Base-by-base conservation (phyloP, 2,888 invertebrate species). In the Tenthredo livida region DNA sequence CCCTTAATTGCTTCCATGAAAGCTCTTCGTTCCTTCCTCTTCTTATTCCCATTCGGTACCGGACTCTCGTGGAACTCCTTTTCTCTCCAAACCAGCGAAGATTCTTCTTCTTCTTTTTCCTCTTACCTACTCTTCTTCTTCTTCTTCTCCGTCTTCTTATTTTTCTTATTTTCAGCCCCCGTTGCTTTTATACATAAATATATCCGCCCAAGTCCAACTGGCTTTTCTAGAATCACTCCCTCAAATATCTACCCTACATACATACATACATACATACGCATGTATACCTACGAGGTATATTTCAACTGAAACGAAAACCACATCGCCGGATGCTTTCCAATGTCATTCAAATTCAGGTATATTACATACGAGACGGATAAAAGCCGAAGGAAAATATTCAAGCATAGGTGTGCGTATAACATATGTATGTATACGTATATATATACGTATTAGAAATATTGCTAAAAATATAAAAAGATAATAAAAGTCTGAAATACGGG, bases 1-100 rank as follows among this genome's bases (percentile, higher is more conserved):
- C 21, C 77, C 77, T 77, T 77, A 77, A 77, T 77, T 77, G 50
- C 77, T 50, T 77, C 33, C 7, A 9, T 33, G 1, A 77, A 77
- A 77, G 33, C 50, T 77, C 77, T 77, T 77, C 33, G 54, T 54
- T 33, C 77, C 77, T 77, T 54, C 21, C 4, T 61, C 12, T 61
- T 25, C 61, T 25, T 25, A 21, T 40, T 73, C 17, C n/a, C 43
- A 43, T 40, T 54, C 54, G 54, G n/a, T 6, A 54, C 6, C 54
- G 17, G n/a, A 54, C n/a, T 2, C n/a, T n/a, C 0, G 9, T 21
- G 43, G 21, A 25, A 25, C 47, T 61, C 21, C 10, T 61, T 61
- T 25, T 3, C 10, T 25, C 12, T 3, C 47, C 12, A 15, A 47
- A 12, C 47, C 47, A 47, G 47, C 47, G 12, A 47, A 47, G 47